Conservation (phyloP, 1,140 invertebrate genomes). For the Anagrus nilaparvatae region DNA sequence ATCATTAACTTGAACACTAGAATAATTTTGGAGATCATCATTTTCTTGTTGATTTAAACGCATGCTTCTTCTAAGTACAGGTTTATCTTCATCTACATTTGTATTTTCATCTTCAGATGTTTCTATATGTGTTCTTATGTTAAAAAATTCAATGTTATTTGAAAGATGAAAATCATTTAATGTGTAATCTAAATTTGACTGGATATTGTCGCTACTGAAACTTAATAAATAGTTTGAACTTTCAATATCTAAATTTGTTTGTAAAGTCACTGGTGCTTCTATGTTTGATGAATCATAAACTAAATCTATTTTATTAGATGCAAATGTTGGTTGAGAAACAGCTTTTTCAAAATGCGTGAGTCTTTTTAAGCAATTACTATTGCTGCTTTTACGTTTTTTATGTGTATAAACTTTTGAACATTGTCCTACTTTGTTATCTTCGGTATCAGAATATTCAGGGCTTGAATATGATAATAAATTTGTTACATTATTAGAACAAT, state of each 20-base stretch:
- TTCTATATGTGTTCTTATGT: neutral
- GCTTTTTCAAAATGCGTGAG: conserved; percentile 18
- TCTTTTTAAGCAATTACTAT: conserved; percentile 17
- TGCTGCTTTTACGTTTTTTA: conserved; percentile 27
- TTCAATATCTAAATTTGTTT: conserved; percentile 30
- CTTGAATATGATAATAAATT: conserved; percentile 15
- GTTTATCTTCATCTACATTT: conserved; percentile 4
- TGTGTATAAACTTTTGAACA: conserved; percentile 36
- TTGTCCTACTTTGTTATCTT: conserved; percentile 28
- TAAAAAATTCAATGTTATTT: conserved; percentile 13
- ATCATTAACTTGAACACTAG: too few relatives aligned
- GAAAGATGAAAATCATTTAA: conserved; percentile 13
- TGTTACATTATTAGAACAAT: conserved; percentile 13
- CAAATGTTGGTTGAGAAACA: conserved; percentile 21
- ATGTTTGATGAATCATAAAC: conserved; percentile 27
- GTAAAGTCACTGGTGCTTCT: conserved; percentile 29
- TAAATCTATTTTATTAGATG: conserved; percentile 33
- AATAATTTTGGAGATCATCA: conserved; percentile 22
- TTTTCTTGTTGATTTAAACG: conserved; percentile 33
- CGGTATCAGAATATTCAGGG: conserved; percentile 22
- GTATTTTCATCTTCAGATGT: neutral
- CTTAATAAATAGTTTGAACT: conserved; percentile 33
- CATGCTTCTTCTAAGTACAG: conserved; percentile 32
- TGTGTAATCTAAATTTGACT: conserved; percentile 23
- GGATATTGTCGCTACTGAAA: conserved; percentile 29